Evolutionary conservation across 2,888 invertebrate species (phyloP).

Genomic region (Apotomis capreana): DNA sequence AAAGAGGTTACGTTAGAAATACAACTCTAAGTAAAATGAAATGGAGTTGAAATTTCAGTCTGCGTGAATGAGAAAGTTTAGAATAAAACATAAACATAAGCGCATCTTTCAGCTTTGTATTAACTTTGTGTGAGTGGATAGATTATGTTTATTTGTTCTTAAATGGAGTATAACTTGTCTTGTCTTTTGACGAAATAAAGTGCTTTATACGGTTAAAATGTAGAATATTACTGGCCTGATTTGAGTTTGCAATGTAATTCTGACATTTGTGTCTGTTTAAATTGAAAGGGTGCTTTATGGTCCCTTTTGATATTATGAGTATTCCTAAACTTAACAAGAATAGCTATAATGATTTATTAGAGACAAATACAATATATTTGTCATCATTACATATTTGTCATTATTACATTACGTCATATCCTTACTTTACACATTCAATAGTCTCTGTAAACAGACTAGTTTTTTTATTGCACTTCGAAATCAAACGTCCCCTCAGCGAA

Average conservation of each 20-base stretch:
- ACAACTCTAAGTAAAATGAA: not conserved
- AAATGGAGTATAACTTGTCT: conserved; percentile 11
- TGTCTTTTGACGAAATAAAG: not conserved
- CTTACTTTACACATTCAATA: too few species aligned
- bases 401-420: too few species aligned
- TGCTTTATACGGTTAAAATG: not conserved
- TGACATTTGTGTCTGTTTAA: not conserved
- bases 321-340: too few species aligned
- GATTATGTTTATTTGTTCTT: conserved; percentile 19
- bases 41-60: not conserved
- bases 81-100: conserved; percentile 6
- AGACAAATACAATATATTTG: too few species aligned
- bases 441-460: too few species aligned
- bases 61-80: not conserved
- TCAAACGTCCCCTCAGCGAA: too few species aligned
- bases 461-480: too few species aligned
- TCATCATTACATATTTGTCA: too few species aligned
- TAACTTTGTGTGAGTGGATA: conserved; percentile 15
- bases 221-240: not conserved
- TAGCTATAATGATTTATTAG: too few species aligned
- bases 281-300: too few species aligned
- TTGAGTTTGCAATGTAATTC: not conserved
- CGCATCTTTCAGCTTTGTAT: conserved; percentile 29
- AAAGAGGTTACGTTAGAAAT: not conserved
- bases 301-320: too few species aligned